Base-by-base conservation (phyloP, 2,113 vertebrate species). In the Chamaea fasciata region DNA sequence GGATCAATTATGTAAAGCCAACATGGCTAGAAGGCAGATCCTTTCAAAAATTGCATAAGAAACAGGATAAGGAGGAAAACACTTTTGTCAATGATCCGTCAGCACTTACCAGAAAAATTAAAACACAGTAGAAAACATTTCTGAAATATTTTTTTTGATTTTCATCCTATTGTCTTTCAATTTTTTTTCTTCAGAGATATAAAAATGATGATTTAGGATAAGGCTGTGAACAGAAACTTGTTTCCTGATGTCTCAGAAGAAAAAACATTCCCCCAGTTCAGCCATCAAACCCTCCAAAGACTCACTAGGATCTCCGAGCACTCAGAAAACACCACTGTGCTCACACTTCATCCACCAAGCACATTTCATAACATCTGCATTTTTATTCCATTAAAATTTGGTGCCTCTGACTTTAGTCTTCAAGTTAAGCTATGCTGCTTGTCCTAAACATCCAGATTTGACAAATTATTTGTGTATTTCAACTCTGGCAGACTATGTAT, bases 401-500 rank as follows among this genome's bases (percentile, higher is more conserved):
- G 3, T 17, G 15, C n/a, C 81, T 28, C 53, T 50, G 9, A 46
- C 14, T 63, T 52, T 20, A 47, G 15, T 15, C 13, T 73, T 73
- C 31, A 53, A 50, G 21, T 47, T 39, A 50, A 80, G 23, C 26
- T 67, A 20, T 0, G 1, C 2, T 55, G 19, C 50, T 50, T 33
- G 7, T 28, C 19, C 47, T 53, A 39, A 86, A 80, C 77, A 80
- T 21, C n/a, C 50, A 12, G 13, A 60, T 28, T 0, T 28, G 22
- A 49, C 15, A 60, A 62, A 44, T 18, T 31, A 27, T 35, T 37
- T 33, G 8, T 11, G 4, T 17, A 21, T 50, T 77, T 65, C 9
- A 37, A 57, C 47, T 92, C 16, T 52, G 39, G 21, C 13, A 80
- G 42, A 33, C 9, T 8, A 8, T 0, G 0, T 23, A 52, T 26